Percentiles rank a stretch among this genome's conserved stretches.
These are phyloP conservation scores for Lasaia peninsularis DNA, from an alignment of 1,140 invertebrate species.

Conservation along the genomic window DNA sequence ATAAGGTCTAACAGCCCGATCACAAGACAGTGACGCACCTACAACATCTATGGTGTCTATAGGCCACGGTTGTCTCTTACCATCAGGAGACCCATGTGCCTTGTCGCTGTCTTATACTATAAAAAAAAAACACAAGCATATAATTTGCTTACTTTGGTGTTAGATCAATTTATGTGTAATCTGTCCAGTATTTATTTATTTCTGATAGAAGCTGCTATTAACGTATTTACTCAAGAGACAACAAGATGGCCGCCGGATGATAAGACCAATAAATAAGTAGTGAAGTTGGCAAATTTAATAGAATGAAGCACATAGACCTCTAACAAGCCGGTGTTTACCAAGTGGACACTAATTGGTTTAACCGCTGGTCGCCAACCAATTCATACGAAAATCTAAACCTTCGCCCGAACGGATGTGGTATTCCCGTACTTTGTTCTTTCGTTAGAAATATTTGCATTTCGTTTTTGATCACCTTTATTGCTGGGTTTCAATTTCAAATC, in stretches of 20 bases:
- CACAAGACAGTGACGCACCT: too few relatives aligned
- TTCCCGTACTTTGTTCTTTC: conserved; percentile 24
- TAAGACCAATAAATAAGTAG: conserved; percentile 62
- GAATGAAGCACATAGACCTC: conserved; percentile 73
- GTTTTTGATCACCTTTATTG: conserved; percentile 31
- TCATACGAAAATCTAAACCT: conserved; percentile 32
- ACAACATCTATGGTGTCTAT: too few relatives aligned
- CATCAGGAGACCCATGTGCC: too few relatives aligned
- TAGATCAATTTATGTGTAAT: too few relatives aligned
- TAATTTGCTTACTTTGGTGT: too few relatives aligned
- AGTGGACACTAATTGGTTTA: conserved; percentile 76
- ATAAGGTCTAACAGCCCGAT: too few relatives aligned
- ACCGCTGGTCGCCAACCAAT: conserved; percentile 61
- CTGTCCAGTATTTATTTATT: too few relatives aligned
- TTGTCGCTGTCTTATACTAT: too few relatives aligned
- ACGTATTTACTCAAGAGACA: conserved; percentile 25
- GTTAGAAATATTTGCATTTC: conserved; percentile 29
- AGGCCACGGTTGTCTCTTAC: too few relatives aligned
- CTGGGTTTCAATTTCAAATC: conserved; percentile 8
- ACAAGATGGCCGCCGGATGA: conserved; percentile 46
- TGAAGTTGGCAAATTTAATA: conserved; percentile 72
- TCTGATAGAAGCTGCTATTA: neutral
- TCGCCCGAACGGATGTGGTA: conserved; percentile 39
- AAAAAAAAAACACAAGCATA: too few relatives aligned
- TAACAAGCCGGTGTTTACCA: conserved; percentile 75